Evolutionary conservation across 2,113 vertebrate species (phyloP).

Genomic region (Amblyornis subalaris): DNA sequence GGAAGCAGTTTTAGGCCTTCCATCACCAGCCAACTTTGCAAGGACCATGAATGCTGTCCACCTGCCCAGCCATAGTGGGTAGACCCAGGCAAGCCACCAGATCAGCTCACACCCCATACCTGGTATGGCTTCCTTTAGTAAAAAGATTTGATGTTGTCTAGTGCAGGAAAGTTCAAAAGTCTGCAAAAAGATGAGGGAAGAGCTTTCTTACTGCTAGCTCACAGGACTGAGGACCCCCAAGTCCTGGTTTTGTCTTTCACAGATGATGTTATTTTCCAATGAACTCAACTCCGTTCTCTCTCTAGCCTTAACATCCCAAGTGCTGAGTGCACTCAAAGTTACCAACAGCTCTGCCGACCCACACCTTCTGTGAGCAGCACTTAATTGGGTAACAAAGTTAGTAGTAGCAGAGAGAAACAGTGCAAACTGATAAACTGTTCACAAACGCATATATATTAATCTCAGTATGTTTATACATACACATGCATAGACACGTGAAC

Average conservation of each 20-base stretch:
- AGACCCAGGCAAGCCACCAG: not conserved
- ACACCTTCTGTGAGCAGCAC: not conserved
- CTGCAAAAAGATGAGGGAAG: not conserved
- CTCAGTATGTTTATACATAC: not conserved
- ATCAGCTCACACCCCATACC: not conserved
- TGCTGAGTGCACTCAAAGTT: not conserved
- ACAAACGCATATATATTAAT: not conserved
- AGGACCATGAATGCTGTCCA: not conserved
- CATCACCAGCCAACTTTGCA: not conserved
- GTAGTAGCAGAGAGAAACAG: not conserved
- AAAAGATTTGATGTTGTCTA: not conserved
- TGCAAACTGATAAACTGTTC: not conserved
- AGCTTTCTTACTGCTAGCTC: not conserved
- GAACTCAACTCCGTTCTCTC: not conserved
- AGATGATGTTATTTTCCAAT: not conserved
- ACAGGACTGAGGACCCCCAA: not conserved
- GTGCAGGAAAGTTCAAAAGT: not conserved
- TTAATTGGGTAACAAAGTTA: not conserved
- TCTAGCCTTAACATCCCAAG: not conserved
- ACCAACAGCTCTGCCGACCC: not conserved
- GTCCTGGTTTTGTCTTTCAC: not conserved
- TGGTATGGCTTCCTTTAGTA: not conserved
- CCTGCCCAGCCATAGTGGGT: not conserved
- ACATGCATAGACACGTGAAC: not conserved
- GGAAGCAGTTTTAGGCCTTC: not conserved